Conservation (phyloP, 2,888 invertebrate species). For the Coleophora deauratella region DNA sequence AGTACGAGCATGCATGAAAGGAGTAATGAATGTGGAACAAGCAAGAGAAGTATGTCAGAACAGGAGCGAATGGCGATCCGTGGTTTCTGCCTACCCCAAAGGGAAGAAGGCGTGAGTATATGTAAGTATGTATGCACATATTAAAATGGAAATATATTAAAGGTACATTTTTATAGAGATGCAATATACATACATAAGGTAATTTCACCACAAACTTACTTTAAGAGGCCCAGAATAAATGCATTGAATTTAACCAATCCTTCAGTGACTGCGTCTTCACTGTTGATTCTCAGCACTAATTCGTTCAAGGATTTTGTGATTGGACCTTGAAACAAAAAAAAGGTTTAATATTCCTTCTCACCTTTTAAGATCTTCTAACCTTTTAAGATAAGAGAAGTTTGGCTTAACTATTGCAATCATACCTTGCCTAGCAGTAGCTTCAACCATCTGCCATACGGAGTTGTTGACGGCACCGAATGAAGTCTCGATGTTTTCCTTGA, state of each 20-base stretch:
- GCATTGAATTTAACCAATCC: constrained; percentile 91
- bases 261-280: constrained; percentile 87
- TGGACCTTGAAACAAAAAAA: constrained; percentile 68
- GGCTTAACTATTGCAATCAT: constrained; percentile 9
- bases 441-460: constrained; percentile 92
- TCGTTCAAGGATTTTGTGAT: constrained; percentile 89
- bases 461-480: constrained; percentile 90
- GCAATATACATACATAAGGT: no score
- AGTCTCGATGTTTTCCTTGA: constrained; percentile 85
- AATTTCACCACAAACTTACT: no score
- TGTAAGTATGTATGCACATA: no score
- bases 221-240: constrained; percentile 88
- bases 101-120: no score
- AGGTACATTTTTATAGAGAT: no score
- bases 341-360: neutral
- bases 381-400: neutral
- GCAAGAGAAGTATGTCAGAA: no score
- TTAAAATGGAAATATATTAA: no score
- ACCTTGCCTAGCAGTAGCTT: constrained; percentile 90
- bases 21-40: no score
- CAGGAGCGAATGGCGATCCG: no score
- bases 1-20: no score
- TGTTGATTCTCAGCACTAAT: constrained; percentile 86
- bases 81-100: no score
- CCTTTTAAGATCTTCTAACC: neutral